Base-by-base conservation (phyloP, 2,113 vertebrate species). In the Bubo bubo region DNA sequence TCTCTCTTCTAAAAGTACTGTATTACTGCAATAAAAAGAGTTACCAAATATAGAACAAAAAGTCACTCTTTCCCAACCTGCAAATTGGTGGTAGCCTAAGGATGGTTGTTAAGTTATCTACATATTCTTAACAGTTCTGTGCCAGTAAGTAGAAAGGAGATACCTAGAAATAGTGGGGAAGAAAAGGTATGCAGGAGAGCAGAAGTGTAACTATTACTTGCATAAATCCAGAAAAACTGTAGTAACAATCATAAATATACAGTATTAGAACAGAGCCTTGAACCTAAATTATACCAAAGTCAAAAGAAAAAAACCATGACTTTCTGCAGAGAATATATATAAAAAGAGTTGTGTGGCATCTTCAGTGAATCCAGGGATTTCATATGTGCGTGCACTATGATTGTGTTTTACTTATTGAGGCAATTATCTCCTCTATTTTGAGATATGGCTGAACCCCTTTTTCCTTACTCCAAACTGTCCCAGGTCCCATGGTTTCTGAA, bases 231-330 rank as follows among this genome's bases (percentile, higher is more conserved):
- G 60, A 55, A 55, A 37, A 68, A 66, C 5, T 47, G 28, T 2
- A 55, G 17, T 15, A 60, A 60, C 13, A 45, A 28, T 52, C 32
- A 43, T 34, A 55, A 43, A 45, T 15, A n/a, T 1, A 32, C 19
- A 68, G 35, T 22, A 63, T 37, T 43, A 47, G 30, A 81, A 28
- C 41, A 59, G 5, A 94, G 21, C 27, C 43, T 12, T 47, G 9
- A 43, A 34, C 37, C 47, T 50, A 32, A 79, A 35, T 53, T n/a
- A 53, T 14, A 75, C 19, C 4, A 28, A 58, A 74, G 64, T 5
- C 0, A 71, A 35, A 35, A 62, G 2, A 5, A 34, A n/a, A 35
- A 20, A 12, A 17, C 18, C 2, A 35, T 4, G 3, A 47, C 50
- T 45, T 81, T 58, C 52, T 27, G 35, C 14, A 68, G 16, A 64